A percentile compares a stretch with the other conserved stretches of the same genome.
Conservation (phyloP, 2,888 invertebrate genomes). For the Quadroppia sp. region DNA sequence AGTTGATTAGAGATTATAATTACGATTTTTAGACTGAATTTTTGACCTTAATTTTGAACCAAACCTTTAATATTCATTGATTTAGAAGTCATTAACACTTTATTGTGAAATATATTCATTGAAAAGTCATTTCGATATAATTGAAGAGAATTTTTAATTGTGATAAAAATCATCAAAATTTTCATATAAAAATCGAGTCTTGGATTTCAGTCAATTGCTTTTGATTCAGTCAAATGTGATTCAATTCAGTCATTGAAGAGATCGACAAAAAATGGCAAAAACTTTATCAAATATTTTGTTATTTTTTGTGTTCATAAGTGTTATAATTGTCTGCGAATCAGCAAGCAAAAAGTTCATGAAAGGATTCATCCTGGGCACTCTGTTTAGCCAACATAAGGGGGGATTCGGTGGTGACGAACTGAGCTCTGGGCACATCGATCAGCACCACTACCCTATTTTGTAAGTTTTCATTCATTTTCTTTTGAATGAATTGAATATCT, state of each 20-base stretch:
- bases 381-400: neutral
- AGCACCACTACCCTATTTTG: conserved; percentile 6
- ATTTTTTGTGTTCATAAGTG: neutral
- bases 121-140: too few relatives aligned
- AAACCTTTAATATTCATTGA: too few relatives aligned
- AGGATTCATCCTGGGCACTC: conserved; percentile 7
- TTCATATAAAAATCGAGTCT: too few relatives aligned
- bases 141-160: too few relatives aligned
- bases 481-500: neutral
- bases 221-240: too few relatives aligned
- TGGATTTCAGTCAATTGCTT: too few relatives aligned
- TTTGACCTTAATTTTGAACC: neutral
- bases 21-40: neutral
- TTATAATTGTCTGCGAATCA: neutral
- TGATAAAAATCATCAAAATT: too few relatives aligned
- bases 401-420: neutral
- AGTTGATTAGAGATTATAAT: conserved; percentile 6
- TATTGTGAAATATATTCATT: too few relatives aligned
- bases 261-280: conserved; percentile 1
- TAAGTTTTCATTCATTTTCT: neutral
- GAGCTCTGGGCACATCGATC: neutral
- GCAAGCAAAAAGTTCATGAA: neutral
- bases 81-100: too few relatives aligned
- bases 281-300: neutral
- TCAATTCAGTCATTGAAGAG: too few relatives aligned